phyloP scores from a whole-genome alignment of 2,113 vertebrate species.

The Toxotes chatareus region DNA sequence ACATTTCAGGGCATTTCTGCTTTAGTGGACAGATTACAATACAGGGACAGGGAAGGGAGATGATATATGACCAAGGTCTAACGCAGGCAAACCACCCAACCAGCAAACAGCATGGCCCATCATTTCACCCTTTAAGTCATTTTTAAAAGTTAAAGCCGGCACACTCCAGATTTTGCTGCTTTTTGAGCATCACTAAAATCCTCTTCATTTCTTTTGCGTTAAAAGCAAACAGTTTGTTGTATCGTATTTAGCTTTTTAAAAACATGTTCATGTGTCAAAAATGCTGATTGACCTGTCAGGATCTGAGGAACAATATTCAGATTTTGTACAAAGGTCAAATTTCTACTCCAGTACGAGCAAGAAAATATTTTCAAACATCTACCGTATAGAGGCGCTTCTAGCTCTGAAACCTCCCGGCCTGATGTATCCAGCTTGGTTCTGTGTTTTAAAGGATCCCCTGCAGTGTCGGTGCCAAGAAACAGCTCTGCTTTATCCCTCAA shows the following conservation, averaged over 20 bases:
- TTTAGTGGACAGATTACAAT: conserved; percentile 17
- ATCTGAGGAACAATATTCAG: too few species aligned
- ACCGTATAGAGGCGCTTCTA: background rate
- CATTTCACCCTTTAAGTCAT: background rate
- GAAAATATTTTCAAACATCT: background rate
- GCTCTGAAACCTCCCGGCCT: conserved; percentile 1
- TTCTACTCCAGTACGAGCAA: background rate
- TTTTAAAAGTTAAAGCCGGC: conserved; percentile 7
- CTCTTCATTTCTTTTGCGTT: background rate
- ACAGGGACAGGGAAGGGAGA: background rate
- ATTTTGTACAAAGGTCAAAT: too few species aligned
- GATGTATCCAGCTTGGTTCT: conserved; percentile 5
- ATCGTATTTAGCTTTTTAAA: too few species aligned
- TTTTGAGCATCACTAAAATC: background rate
- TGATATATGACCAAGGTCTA: conserved; percentile 23
- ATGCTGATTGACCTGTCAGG: too few species aligned
- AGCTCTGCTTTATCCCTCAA: conserved; percentile 19
- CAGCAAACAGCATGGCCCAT: background rate
- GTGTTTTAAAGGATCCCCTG: conserved; percentile 29
- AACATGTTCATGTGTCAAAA: too few species aligned
- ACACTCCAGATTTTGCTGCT: background rate
- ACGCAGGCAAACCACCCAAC: background rate
- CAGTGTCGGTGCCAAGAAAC: conserved; percentile 11
- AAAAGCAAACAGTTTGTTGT: too few species aligned
- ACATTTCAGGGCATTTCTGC: conserved; percentile 37